A percentile compares a stretch with the other conserved stretches of the same genome.
These are phyloP conservation scores for Antennarius maculatus DNA, from an alignment of 2,797 vertebrate species.

Conservation along the genomic window DNA sequence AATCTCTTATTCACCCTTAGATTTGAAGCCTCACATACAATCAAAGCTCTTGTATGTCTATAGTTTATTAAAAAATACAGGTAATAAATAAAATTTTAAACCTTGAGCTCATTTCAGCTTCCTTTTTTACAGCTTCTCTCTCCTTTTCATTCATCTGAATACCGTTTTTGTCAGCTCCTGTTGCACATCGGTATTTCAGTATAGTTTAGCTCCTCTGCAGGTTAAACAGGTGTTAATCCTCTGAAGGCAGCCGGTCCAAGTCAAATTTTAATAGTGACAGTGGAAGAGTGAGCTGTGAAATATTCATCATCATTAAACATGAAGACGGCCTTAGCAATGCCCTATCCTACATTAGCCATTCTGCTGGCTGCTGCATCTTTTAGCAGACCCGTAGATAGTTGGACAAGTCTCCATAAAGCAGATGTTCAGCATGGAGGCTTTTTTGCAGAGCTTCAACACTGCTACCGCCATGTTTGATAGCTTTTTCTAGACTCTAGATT, in stretches of 20 bases:
- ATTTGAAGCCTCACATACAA: background rate
- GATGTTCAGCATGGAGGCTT: conserved; percentile 11
- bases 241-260: conserved; percentile 45
- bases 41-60: background rate
- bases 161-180: background rate
- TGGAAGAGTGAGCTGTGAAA: conserved; percentile 66
- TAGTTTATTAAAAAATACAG: background rate
- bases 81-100: conserved; percentile 1
- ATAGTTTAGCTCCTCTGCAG: conserved; percentile 8
- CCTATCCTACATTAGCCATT: conserved; percentile 59
- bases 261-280: conserved; percentile 63
- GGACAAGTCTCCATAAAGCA: conserved; percentile 33
- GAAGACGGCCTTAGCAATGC: conserved; percentile 66
- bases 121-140: background rate
- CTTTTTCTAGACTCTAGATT: background rate
- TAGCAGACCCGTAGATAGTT: conserved; percentile 57
- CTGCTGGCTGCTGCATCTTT: conserved; percentile 55
- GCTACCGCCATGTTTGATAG: background rate
- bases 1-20: background rate
- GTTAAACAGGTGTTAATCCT: conserved; percentile 52
- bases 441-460: background rate
- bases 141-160: background rate
- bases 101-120: background rate
- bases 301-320: conserved; percentile 81
- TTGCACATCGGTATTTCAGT: conserved; percentile 20